Evolutionary conservation across 2,888 invertebrate species (phyloP).

Genomic region (Troglohyphantes excavatus): DNA sequence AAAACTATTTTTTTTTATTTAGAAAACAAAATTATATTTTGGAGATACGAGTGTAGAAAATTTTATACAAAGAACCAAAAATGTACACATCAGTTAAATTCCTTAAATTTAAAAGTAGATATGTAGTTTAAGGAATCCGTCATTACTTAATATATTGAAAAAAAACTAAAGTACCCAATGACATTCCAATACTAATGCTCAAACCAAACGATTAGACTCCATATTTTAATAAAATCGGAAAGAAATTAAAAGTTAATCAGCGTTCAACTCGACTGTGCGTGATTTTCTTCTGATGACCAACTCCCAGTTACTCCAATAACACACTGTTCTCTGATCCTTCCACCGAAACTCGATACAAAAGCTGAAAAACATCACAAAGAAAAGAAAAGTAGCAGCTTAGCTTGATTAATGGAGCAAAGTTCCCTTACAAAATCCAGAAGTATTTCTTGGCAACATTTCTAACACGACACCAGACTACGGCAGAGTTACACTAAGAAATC

Average conservation of each 20-base stretch:
- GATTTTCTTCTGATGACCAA: not conserved
- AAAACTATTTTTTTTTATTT: too few relatives aligned
- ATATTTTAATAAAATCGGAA: not conserved
- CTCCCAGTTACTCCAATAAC: not conserved
- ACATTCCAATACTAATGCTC: not conserved
- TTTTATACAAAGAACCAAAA: too few relatives aligned
- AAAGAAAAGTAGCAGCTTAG: constrained; percentile 31
- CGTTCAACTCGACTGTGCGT: not conserved
- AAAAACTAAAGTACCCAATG: not conserved
- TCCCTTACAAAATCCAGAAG: constrained; percentile 15
- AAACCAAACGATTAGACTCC: not conserved
- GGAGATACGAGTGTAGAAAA: too few relatives aligned
- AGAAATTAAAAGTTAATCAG: not conserved
- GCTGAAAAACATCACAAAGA: not conserved
- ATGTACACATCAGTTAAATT: too few relatives aligned
- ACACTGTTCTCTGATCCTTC: not conserved
- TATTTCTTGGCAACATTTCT: constrained; percentile 59
- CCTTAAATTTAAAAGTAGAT: too few relatives aligned
- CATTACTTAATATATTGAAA: too few relatives aligned
- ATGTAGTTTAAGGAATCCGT: too few relatives aligned
- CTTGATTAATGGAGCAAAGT: constrained; percentile 61
- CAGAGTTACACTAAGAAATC: constrained; percentile 50
- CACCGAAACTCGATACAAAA: not conserved
- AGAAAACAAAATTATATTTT: too few relatives aligned
- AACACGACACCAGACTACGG: constrained; percentile 13